Conservation (phyloP, 2,888 invertebrate genomes). For the Scrobipalpa atriplicella region DNA sequence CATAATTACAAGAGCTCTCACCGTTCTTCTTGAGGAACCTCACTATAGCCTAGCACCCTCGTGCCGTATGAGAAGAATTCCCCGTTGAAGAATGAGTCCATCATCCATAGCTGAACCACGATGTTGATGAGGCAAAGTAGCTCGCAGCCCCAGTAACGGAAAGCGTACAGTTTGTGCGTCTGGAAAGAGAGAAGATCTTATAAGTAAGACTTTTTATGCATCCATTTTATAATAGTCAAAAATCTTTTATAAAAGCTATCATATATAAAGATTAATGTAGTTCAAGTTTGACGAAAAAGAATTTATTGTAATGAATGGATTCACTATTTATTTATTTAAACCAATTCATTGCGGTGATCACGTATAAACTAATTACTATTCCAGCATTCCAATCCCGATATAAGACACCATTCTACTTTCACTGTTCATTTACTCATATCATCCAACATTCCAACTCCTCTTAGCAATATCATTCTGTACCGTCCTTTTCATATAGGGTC, state of each 20-base stretch:
- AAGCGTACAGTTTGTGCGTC: slow-evolving; percentile 93
- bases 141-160: slow-evolving; percentile 94
- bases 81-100: slow-evolving; percentile 95
- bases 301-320: too few species aligned
- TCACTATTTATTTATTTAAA: too few species aligned
- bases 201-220: not conserved
- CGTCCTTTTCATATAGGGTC: not conserved
- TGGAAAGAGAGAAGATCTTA: not conserved
- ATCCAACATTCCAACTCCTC: slow-evolving; percentile 1
- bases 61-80: slow-evolving; percentile 95
- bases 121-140: slow-evolving; percentile 92
- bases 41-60: slow-evolving; percentile 90
- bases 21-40: slow-evolving; percentile 90
- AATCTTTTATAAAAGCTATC: too few species aligned
- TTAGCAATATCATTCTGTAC: not conserved
- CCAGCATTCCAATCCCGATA: slow-evolving; percentile 8
- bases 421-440: slow-evolving; percentile 11
- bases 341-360: too few species aligned
- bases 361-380: slow-evolving; percentile 4
- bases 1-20: slow-evolving; percentile 37
- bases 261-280: too few species aligned
- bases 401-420: not conserved
- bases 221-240: too few species aligned
- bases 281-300: too few species aligned
- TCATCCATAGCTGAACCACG: slow-evolving; percentile 92